Percentiles rank a stretch among this genome's conserved stretches.
phyloP scores from a whole-genome alignment of 2,797 vertebrate genomes.

The Pseudomugil gertrudae region DNA sequence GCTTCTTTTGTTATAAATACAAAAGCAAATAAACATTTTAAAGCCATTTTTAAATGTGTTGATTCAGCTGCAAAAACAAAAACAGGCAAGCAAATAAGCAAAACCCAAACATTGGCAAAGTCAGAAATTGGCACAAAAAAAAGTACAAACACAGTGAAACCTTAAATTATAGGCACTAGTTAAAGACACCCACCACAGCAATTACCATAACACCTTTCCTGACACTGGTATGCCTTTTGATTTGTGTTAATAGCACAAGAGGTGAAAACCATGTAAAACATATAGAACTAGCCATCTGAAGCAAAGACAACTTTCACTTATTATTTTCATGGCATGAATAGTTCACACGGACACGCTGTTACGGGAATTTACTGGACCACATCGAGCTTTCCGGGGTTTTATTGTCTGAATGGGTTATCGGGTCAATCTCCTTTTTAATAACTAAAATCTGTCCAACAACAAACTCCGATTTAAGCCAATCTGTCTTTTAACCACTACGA shows the following conservation, averaged over 20 bases:
- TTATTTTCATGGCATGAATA: constrained; percentile 34
- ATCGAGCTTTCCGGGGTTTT: constrained; percentile 17
- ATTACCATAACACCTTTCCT: constrained; percentile 51
- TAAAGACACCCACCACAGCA: constrained; percentile 74
- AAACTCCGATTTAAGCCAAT: constrained; percentile 14
- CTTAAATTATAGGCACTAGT: constrained; percentile 99
- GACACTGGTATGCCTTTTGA: constrained; percentile 54
- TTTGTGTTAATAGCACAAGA: constrained; percentile 54
- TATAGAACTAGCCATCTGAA: constrained; percentile 5
- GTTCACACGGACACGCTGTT: constrained; percentile 36
- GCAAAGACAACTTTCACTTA: constrained; percentile 7
- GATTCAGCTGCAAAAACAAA: constrained; percentile 85
- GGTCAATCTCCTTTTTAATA: constrained; percentile 13
- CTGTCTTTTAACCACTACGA: constrained; percentile 26
- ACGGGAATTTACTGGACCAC: constrained; percentile 22
- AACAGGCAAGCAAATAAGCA: constrained; percentile 76
- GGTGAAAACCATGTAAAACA: constrained; percentile 49
- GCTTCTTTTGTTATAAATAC: constrained; percentile 82
- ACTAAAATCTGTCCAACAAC: constrained; percentile 12
- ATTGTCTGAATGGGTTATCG: constrained; percentile 17
- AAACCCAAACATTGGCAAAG: constrained; percentile 82
- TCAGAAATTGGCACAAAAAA: constrained; percentile 87
- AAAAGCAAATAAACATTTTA: constrained; percentile 82
- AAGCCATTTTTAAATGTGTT: constrained; percentile 85
- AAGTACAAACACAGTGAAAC: constrained; percentile 76